Evolutionary conservation across 1,140 invertebrate species (phyloP).

Genomic region (Drosophila quadrilineata): DNA sequence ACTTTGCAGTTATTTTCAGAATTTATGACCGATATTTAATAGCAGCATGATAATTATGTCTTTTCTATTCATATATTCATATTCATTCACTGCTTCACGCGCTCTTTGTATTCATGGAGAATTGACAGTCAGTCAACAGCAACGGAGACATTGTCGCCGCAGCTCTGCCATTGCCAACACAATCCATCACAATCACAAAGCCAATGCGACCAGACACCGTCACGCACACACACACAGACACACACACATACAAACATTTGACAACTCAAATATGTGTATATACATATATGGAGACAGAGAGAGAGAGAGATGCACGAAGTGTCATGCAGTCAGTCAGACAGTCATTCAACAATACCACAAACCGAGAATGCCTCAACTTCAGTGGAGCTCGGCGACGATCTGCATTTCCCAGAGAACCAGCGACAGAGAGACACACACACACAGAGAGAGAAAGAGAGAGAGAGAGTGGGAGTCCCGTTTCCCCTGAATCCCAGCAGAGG

Average conservation of each 20-base stretch:
- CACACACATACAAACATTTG: not conserved
- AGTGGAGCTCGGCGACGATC: conserved; percentile 23
- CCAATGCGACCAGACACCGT: conserved; percentile 49
- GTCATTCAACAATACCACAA: conserved; percentile 65
- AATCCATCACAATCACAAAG: conserved; percentile 71
- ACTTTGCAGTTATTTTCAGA: no score
- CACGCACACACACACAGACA: conserved; percentile 23
- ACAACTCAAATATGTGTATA: not conserved
- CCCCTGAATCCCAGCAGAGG: not conserved
- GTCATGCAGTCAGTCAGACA: conserved; percentile 41
- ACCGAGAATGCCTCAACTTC: conserved; percentile 65
- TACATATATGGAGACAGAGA: conserved; percentile 3
- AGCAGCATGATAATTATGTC: not conserved
- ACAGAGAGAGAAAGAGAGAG: not conserved
- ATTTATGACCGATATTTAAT: not conserved
- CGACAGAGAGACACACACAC: not conserved
- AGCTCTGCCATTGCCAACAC: conserved; percentile 45
- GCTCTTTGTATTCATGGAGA: conserved; percentile 5
- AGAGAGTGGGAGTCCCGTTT: not conserved
- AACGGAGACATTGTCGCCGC: conserved; percentile 34
- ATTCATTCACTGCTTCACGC: not conserved
- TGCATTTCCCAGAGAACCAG: not conserved
- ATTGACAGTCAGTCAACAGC: conserved; percentile 35
- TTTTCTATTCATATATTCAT: not conserved
- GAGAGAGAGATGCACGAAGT: no score